phyloP scores from a whole-genome alignment of 2,888 invertebrate species.

The Tachina fera region DNA sequence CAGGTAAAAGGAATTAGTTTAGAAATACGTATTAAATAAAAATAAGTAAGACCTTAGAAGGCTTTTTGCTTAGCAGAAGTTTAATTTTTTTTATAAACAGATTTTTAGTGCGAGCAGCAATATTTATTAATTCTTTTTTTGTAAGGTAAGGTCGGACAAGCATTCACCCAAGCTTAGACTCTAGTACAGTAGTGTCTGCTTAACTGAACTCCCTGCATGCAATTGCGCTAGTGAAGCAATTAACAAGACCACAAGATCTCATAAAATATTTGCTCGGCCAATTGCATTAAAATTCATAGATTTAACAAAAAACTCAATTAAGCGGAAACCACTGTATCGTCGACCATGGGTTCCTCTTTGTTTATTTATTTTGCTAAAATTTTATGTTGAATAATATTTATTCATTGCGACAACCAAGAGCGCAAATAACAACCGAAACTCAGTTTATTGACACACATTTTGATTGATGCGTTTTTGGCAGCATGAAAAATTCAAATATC shows the following conservation, averaged over 20 bases:
- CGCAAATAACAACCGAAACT: neutral
- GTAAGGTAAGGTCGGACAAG: neutral
- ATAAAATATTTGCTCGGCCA: no score
- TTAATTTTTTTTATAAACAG: neutral
- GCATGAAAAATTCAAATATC: conserved; percentile 5
- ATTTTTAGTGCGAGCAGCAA: neutral
- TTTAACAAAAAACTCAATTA: no score
- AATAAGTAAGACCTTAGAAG: neutral
- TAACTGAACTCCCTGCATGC: no score
- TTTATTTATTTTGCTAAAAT: neutral
- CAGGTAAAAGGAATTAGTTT: neutral
- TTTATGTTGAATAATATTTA: conserved; percentile 13
- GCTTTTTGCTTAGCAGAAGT: neutral
- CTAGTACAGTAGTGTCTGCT: no score
- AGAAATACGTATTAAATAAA: conserved; percentile 3
- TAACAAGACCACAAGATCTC: neutral
- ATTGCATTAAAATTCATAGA: neutral
- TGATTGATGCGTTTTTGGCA: conserved; percentile 17
- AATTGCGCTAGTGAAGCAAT: neutral
- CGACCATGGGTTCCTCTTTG: neutral
- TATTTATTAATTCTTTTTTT: neutral
- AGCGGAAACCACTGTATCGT: no score
- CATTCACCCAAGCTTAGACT: no score
- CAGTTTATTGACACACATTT: conserved; percentile 40
- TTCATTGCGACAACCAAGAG: neutral